A percentile compares a stretch with the other conserved stretches of the same genome.
Evolutionary conservation across 92 coral and sea anemone genomes (phyloP).

Genomic region (Plumapathes pennacea): DNA sequence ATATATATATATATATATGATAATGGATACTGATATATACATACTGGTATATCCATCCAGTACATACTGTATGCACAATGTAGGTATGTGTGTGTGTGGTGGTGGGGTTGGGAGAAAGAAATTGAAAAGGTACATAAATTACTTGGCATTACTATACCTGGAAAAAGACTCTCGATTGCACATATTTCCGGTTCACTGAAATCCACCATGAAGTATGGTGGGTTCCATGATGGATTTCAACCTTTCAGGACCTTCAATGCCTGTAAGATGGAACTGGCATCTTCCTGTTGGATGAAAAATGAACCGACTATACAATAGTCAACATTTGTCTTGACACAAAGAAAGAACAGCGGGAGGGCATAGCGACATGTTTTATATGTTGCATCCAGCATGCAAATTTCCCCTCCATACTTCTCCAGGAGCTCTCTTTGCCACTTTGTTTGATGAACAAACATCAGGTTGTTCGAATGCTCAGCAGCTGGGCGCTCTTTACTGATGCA

Average conservation of each 20-base stretch:
- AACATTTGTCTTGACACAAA: slow-evolving; percentile 53
- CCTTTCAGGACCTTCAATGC: slow-evolving; percentile 30
- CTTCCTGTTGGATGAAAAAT: slow-evolving; percentile 47
- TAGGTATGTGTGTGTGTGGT: no score
- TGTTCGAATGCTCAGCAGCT: slow-evolving; percentile 14
- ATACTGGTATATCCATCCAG: no score
- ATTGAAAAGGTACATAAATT: no score
- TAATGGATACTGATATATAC: no score
- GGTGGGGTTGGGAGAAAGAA: no score
- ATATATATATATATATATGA: no score
- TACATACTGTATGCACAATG: no score
- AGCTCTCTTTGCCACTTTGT: slow-evolving; percentile 40
- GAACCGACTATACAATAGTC: slow-evolving; percentile 58
- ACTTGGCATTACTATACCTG: no score
- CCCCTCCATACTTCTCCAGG: slow-evolving; percentile 32
- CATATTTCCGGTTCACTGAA: slow-evolving; percentile 37
- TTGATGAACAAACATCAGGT: slow-evolving; percentile 43
- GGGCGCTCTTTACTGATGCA: background rate
- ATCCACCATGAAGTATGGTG: slow-evolving; percentile 41
- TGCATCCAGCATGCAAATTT: slow-evolving; percentile 50
- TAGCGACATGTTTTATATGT: slow-evolving; percentile 52
- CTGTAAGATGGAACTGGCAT: slow-evolving; percentile 28
- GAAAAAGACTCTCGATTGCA: slow-evolving; percentile 36
- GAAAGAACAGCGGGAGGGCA: slow-evolving; percentile 51
- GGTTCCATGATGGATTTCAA: slow-evolving; percentile 45